Conservation (phyloP, 2,888 invertebrate genomes). For the Frankliniella intonsa region DNA sequence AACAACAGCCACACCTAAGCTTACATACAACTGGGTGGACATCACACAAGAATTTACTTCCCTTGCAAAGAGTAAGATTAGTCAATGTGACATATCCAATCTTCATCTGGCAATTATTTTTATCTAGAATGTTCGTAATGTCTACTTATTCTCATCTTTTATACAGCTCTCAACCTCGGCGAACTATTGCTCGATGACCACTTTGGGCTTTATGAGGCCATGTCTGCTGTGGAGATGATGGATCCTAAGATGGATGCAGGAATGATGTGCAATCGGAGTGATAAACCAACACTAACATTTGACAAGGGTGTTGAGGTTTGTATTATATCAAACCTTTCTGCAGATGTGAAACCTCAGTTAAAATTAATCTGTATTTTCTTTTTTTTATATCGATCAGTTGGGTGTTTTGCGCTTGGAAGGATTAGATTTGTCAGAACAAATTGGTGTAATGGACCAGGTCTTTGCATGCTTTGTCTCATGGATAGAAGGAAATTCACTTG, state of each 20-base stretch:
- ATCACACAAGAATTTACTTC: slow-evolving; percentile 61
- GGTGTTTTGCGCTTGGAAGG: slow-evolving; percentile 72
- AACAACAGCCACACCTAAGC: slow-evolving; percentile 32
- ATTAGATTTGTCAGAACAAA: slow-evolving; percentile 71
- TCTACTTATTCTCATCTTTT: slow-evolving; percentile 22
- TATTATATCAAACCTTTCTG: not conserved
- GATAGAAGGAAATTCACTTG: slow-evolving; percentile 94
- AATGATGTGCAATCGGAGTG: slow-evolving; percentile 88
- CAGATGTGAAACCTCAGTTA: not conserved
- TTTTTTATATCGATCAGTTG: slow-evolving; percentile 52
- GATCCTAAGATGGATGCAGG: slow-evolving; percentile 99
- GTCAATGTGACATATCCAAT: slow-evolving; percentile 29
- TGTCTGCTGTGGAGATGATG: slow-evolving; percentile 99
- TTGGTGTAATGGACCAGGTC: slow-evolving; percentile 91
- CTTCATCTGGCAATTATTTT: slow-evolving; percentile 30
- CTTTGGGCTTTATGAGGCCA: slow-evolving; percentile 93
- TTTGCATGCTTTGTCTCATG: slow-evolving; percentile 93
- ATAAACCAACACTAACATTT: slow-evolving; percentile 78
- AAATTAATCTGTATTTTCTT: slow-evolving; percentile 19
- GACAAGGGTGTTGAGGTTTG: slow-evolving; percentile 76
- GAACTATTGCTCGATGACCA: slow-evolving; percentile 87
- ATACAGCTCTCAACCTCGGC: slow-evolving; percentile 73
- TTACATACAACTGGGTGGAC: slow-evolving; percentile 63
- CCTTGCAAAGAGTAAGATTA: slow-evolving; percentile 54
- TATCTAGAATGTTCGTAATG: not conserved